Evolutionary conservation across 2,888 invertebrate genomes (phyloP), one percentile per base, ranked within the genome.

Genomic region (Melieria picta): DNA sequence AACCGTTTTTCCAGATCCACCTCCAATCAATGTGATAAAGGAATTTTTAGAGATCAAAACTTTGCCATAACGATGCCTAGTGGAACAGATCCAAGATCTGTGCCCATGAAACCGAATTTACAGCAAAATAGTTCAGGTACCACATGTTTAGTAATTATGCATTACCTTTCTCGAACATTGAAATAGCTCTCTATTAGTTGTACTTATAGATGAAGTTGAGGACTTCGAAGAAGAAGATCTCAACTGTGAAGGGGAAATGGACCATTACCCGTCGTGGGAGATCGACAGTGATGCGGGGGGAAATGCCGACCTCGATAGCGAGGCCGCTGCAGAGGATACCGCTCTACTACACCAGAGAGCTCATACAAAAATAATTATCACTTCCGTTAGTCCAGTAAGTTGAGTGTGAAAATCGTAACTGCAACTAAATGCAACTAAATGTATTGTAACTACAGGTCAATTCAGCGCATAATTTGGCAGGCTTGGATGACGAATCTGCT

Each of bases 51-150:
- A 64, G 75, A 75, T 52, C 75, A 73, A 61, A 74, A 48, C 48
- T 57, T 75, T 71, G 72, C 76, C 65, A 76, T 77, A 74, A 68
- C 74, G 70, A 76, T 77, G 75, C 76, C 77, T 52, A 71, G 65
- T 52, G 48, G 60, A 65, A 74, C 72, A 61, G 77, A 77, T 71
- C 72, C 81, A 72, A 79, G 82, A 77, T 80, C 83, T 65, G 77
- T 83, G 77, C 80, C 81, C 65, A 79, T 79, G 70, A 90, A 89
- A 74, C 86, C 88, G 65, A 89, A 90, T 74, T 89, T 90, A 77
- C 88, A 87, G 78, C 91, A 90, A 63, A 91, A 91, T 86, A 91
- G 91, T 87, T 91, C 91, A 87, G 91, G 91, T 91, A 87, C 87
- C 10, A 42, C 30, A 30, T 58, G 4, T 58, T 13, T 13, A 58